Evolutionary conservation across 2,113 vertebrate species (phyloP).

Genomic region (Poeciliopsis retropinna): DNA sequence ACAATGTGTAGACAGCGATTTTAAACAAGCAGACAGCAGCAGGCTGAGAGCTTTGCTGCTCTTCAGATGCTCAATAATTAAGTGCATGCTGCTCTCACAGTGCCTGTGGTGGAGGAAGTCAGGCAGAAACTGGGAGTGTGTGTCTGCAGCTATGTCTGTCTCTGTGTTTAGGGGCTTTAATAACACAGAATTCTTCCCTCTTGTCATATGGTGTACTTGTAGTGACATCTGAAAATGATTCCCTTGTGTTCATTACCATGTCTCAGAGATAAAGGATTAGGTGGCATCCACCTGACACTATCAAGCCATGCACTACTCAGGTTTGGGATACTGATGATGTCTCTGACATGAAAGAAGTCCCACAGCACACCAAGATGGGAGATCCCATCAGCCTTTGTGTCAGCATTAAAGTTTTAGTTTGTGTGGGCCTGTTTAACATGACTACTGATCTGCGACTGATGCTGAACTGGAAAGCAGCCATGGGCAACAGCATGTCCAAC

Average conservation of each 20-base stretch:
- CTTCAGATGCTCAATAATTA: slow-evolving; percentile 77
- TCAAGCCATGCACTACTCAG: neutral
- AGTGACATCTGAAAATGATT: slow-evolving; percentile 48
- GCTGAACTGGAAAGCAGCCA: slow-evolving; percentile 78
- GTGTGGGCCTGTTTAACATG: slow-evolving; percentile 70
- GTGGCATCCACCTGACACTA: neutral
- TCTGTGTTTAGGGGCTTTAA: slow-evolving; percentile 2
- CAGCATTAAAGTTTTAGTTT: slow-evolving; percentile 82
- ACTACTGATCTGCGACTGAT: slow-evolving; percentile 58
- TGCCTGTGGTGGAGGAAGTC: slow-evolving; percentile 61
- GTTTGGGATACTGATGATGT: slow-evolving; percentile 14
- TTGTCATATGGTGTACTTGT: slow-evolving; percentile 30
- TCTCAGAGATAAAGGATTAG: slow-evolving; percentile 23
- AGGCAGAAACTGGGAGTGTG: slow-evolving; percentile 58
- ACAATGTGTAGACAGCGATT: slow-evolving; percentile 39
- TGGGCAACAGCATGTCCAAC: slow-evolving; percentile 81
- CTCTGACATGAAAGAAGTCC: slow-evolving; percentile 47
- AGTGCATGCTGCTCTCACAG: slow-evolving; percentile 59
- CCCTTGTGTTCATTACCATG: slow-evolving; percentile 40
- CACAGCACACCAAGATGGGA: slow-evolving; percentile 53
- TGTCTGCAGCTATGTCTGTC: slow-evolving; percentile 15
- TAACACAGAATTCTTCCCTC: slow-evolving; percentile 16
- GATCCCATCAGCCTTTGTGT: slow-evolving; percentile 55
- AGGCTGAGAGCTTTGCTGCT: slow-evolving; percentile 51
- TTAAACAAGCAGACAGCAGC: slow-evolving; percentile 57